Evolutionary conservation across 1,140 invertebrate species (phyloP).

Genomic region (Drosophila guanche): DNA sequence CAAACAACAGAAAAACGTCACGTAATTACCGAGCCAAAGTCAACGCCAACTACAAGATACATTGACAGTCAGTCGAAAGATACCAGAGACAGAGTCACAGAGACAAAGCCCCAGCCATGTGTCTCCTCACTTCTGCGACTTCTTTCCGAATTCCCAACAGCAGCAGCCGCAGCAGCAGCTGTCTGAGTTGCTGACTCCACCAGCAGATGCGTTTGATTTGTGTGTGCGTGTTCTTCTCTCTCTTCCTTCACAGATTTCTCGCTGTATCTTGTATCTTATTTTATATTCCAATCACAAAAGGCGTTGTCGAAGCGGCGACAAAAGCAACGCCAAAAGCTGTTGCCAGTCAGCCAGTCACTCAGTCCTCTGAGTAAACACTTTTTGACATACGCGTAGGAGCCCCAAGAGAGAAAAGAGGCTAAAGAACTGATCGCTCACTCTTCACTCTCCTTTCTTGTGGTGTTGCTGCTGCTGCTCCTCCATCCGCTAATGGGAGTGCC

Average conservation of each 20-base stretch:
- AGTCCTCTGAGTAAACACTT: slow-evolving; percentile 49
- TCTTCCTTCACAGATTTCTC: slow-evolving; percentile 62
- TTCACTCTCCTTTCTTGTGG: slow-evolving; percentile 37
- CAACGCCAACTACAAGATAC: slow-evolving; percentile 34
- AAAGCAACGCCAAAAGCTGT: slow-evolving; percentile 70
- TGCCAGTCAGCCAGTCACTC: slow-evolving; percentile 23
- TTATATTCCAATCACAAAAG: slow-evolving; percentile 81
- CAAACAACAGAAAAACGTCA: slow-evolving; percentile 70
- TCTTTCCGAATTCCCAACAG: slow-evolving; percentile 62
- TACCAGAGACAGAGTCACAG: slow-evolving; percentile 8
- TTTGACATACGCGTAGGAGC: slow-evolving; percentile 44
- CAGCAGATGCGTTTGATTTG: no score
- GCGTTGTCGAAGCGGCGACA: slow-evolving; percentile 77
- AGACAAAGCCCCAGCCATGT: not conserved
- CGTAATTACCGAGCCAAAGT: slow-evolving; percentile 67
- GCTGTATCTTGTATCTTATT: slow-evolving; percentile 60
- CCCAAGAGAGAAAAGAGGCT: slow-evolving; percentile 29
- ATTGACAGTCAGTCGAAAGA: slow-evolving; percentile 29
- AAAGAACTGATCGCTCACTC: slow-evolving; percentile 67
- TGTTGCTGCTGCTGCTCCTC: slow-evolving; percentile 11
- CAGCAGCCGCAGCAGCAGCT: no score
- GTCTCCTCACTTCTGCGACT: slow-evolving; percentile 20
- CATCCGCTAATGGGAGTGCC: slow-evolving; percentile 10
- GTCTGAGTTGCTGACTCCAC: no score
- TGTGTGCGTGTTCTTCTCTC: slow-evolving; percentile 18